phyloP scores from a whole-genome alignment of 2,888 invertebrate species.

The Troglohyphantes excavatus region DNA sequence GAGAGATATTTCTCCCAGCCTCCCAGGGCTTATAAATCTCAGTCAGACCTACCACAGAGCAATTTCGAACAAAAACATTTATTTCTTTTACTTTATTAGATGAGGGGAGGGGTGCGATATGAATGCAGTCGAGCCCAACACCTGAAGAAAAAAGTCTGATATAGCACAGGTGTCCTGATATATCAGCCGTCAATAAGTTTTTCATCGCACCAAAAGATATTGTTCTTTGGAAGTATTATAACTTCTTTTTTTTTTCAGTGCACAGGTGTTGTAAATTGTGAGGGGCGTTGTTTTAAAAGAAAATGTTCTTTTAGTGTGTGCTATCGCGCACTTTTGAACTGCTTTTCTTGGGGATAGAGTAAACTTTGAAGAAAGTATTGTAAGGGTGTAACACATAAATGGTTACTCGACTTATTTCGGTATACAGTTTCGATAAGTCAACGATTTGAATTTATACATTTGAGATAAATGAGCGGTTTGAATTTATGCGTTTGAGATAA shows the following conservation, averaged over 20 bases:
- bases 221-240: conserved; percentile 18
- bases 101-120: not conserved
- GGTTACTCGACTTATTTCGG: too few relatives aligned
- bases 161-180: conserved; percentile 37
- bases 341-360: too few relatives aligned
- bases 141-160: not conserved
- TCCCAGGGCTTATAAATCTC: conserved; percentile 50
- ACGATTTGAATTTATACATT: too few relatives aligned
- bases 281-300: too few relatives aligned
- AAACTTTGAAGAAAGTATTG: too few relatives aligned
- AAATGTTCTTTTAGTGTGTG: too few relatives aligned
- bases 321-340: too few relatives aligned
- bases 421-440: too few relatives aligned
- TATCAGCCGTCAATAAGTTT: conserved; percentile 35
- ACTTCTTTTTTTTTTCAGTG: not conserved
- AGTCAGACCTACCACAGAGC: conserved; percentile 50
- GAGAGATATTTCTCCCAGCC: conserved; percentile 11
- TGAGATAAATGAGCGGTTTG: too few relatives aligned
- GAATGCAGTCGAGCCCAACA: not conserved
- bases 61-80: conserved; percentile 38
- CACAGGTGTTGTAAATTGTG: not conserved
- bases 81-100: conserved; percentile 6
- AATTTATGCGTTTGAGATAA: too few relatives aligned
- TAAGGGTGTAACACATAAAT: too few relatives aligned
- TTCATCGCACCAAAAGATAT: conserved; percentile 44